Conservation (phyloP, 2,113 vertebrate species). For the Zootoca vivipara region DNA sequence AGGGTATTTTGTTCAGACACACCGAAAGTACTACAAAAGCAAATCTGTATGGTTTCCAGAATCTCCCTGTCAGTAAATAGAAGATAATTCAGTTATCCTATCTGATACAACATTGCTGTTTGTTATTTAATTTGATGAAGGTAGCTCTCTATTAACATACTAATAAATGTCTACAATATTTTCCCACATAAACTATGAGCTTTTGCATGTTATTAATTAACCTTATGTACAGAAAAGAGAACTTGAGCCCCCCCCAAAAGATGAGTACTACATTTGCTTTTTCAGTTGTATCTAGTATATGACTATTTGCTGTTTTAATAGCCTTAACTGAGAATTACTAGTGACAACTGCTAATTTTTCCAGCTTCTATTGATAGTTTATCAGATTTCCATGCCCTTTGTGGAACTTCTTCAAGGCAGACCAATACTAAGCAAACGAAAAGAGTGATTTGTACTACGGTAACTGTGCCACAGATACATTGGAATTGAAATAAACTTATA, state of each 20-base stretch:
- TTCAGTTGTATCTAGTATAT: neutral
- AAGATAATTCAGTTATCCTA: neutral
- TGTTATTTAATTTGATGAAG: constrained; percentile 58
- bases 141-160: constrained; percentile 64
- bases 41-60: neutral
- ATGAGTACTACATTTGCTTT: constrained; percentile 4
- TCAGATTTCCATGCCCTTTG: neutral
- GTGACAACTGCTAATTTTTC: neutral
- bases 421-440: neutral
- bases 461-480: neutral
- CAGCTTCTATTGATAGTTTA: neutral
- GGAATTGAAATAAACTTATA: neutral
- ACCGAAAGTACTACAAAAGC: neutral
- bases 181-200: constrained; percentile 65
- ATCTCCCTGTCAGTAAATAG: neutral
- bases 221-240: constrained; percentile 44
- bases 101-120: constrained; percentile 25
- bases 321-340: neutral
- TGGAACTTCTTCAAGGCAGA: neutral
- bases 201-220: constrained; percentile 73
- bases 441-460: neutral
- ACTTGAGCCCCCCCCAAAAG: constrained; percentile 32
- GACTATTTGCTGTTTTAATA: neutral
- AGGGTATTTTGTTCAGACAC: neutral
- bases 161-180: constrained; percentile 72